These are phyloP conservation scores for Excalfactoria chinensis DNA, from an alignment of 2,113 vertebrate species.

Conservation along the genomic window DNA sequence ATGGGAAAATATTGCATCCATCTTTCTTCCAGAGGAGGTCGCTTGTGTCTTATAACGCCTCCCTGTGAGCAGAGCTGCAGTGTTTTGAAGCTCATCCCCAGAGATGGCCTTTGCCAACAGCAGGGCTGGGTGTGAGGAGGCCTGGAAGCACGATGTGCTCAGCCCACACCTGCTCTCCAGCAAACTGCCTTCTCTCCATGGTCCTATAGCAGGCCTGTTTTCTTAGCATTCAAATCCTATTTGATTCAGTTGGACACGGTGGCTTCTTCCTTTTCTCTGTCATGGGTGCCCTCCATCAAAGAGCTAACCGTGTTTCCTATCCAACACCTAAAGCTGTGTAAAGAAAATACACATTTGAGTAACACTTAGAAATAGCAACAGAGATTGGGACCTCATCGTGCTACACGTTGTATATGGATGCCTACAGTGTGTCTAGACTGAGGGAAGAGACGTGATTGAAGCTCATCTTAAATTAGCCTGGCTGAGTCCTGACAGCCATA, in stretches of 20 bases:
- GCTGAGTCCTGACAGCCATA: not conserved
- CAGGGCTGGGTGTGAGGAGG: not conserved
- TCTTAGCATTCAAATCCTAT: not conserved
- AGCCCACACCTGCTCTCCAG: not conserved
- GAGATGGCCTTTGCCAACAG: not conserved
- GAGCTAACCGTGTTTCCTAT: not conserved
- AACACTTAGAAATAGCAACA: not conserved
- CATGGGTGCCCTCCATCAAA: fast-evolving
- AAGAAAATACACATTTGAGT: not conserved
- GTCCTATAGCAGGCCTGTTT: not conserved
- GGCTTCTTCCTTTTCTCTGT: not conserved
- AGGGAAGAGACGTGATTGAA: not conserved
- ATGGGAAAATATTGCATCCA: not conserved
- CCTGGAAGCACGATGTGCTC: not conserved
- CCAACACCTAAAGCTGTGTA: not conserved
- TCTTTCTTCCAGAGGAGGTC: not conserved
- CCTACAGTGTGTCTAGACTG: not conserved
- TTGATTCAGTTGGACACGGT: not conserved
- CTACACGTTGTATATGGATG: not conserved
- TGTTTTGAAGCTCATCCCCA: not conserved
- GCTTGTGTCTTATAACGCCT: not conserved
- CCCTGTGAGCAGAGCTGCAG: not conserved
- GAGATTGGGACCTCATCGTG: not conserved
- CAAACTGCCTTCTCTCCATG: not conserved
- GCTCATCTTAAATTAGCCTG: not conserved